Percentiles rank a stretch among this genome's conserved stretches.
Conservation (phyloP, 2,113 vertebrate genomes). For the Nycticryphes semicollaris region DNA sequence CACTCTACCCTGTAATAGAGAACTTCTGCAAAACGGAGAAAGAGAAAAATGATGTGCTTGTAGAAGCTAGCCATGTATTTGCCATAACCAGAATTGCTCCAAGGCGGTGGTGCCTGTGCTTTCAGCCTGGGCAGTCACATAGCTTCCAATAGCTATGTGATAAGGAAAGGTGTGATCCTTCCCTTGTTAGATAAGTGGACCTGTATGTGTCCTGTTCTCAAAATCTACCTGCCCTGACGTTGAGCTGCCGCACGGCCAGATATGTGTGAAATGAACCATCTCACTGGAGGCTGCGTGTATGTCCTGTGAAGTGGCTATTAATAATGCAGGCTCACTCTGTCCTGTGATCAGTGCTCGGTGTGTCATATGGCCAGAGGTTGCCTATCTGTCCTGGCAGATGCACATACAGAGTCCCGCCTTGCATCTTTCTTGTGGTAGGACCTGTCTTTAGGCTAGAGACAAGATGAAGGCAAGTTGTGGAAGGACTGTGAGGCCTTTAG, state of each 20-base stretch:
- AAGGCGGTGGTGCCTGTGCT: not conserved
- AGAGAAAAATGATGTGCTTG: not conserved
- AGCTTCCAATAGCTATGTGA: not conserved
- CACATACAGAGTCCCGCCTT: fast-evolving
- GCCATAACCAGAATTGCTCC: not conserved
- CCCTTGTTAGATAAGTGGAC: not conserved
- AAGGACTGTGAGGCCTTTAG: not conserved
- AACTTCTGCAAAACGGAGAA: not conserved
- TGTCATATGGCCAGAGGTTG: not conserved
- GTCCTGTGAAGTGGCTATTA: not conserved
- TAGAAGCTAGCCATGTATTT: not conserved
- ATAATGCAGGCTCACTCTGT: not conserved
- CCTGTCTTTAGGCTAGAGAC: not conserved
- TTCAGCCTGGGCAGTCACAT: not conserved
- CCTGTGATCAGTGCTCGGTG: not conserved
- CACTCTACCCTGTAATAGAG: not conserved
- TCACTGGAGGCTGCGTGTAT: fast-evolving
- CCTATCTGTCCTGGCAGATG: not conserved
- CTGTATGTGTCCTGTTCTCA: not conserved
- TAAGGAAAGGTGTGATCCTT: not conserved
- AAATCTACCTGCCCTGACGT: not conserved
- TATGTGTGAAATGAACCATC: not conserved
- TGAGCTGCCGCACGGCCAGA: not conserved
- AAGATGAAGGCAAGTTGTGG: not conserved
- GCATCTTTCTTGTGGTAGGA: not conserved